Base-by-base conservation (phyloP, 1,140 invertebrate species). In the Tetranychus cinnabarinus region DNA sequence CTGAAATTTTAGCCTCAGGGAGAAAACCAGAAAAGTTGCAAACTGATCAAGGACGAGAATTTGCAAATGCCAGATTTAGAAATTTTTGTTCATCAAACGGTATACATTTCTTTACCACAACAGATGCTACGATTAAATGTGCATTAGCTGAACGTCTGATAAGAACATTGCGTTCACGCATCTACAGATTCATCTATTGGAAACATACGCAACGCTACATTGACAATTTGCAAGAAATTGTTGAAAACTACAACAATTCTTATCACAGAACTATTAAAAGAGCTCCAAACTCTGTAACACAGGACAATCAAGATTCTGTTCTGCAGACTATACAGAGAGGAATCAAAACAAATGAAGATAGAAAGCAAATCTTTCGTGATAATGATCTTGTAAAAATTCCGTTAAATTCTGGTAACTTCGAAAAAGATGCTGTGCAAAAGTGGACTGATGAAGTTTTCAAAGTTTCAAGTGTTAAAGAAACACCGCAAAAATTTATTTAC, bases 101-200 rank as follows among this genome's bases (percentile, higher is more conserved):
- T 15, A 71, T 76, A 50, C 70, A 74, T 65, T 66, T 73, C 62
- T 76, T 74, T 65, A 72, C 66, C 2, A 73, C 73, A 35, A 70
- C 66, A 57, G 66, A 66, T 42, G 58, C 36, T 52, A 36, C 34
- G 2, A 36, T 56, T 36, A 78, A 77, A 69, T 73, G 72, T n/a
- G 68, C 69, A n/a, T 69, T 74, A 52, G 70, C 70, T 52, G 75
- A 76, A 68, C 54, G 74, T 59, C 72, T 75, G 57, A 74, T 73
- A 66, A 63, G 71, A 63, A 76, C 71, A 15, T 60, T 77, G 54
- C 76, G 50, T 31, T n/a, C n/a, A 23, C 5, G 50, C 13, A 52
- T 52, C 1, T 52, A 52, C 23, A 12, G 50, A 2, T 52, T n/a
- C 1, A n/a, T 52, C n/a, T 52, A 52, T 52, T 33, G 31, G n/a